Evolutionary conservation across 2,113 vertebrate genomes (phyloP).

Genomic region (Callopanchax toddi): DNA sequence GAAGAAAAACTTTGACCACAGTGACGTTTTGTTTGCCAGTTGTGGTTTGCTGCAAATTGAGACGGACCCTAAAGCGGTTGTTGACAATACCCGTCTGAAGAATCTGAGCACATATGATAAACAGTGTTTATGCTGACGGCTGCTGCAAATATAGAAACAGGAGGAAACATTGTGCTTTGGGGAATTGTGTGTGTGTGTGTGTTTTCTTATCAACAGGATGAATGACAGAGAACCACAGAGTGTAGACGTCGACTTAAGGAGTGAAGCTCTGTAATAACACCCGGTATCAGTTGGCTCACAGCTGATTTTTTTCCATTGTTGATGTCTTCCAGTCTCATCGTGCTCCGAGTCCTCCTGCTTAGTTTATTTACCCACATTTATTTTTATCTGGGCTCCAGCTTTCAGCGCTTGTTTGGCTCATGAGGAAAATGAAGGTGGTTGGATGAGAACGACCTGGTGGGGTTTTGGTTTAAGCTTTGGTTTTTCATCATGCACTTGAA

Average conservation of each 20-base stretch:
- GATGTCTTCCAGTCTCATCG: constrained; percentile 39
- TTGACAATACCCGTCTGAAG: constrained; percentile 24
- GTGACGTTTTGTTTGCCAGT: constrained; percentile 26
- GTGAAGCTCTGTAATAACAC: constrained; percentile 45
- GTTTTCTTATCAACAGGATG: constrained; percentile 27
- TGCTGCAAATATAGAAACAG: constrained; percentile 45
- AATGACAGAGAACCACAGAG: constrained; percentile 23
- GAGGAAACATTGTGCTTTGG: constrained; percentile 5
- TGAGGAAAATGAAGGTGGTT: constrained; percentile 17
- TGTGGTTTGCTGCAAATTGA: constrained; percentile 9
- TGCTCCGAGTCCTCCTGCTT: constrained; percentile 25
- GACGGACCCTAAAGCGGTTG: constrained; percentile 4
- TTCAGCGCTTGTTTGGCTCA: constrained; percentile 22
- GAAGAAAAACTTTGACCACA: constrained; percentile 11
- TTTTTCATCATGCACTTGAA: constrained; percentile 11
- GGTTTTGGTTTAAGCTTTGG: not conserved
- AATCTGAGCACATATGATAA: constrained; percentile 22
- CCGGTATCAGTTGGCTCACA: constrained; percentile 21
- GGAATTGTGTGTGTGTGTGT: constrained; percentile 6
- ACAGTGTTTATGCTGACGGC: constrained; percentile 9
- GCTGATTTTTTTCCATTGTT: constrained; percentile 56
- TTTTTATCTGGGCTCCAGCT: constrained; percentile 46
- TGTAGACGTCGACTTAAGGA: constrained; percentile 1
- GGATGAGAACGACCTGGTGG: constrained; percentile 17
- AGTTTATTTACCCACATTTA: constrained; percentile 63